A percentile compares a stretch with the other conserved stretches of the same genome.
Conservation (phyloP, 2,113 vertebrate species). For the Brachypodius melanocephalos region DNA sequence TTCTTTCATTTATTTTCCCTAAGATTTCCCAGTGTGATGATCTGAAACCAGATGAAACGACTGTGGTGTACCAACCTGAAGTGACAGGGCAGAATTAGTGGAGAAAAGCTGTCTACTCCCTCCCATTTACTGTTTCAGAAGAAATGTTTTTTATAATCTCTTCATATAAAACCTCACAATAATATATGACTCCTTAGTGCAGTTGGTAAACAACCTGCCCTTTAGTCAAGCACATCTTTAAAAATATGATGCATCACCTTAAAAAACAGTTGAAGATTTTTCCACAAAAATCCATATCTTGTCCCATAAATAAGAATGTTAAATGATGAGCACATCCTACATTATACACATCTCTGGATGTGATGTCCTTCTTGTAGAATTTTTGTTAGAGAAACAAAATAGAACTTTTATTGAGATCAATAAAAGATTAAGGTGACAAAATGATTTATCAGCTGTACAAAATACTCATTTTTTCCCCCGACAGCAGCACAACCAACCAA, state of each 20-base stretch:
- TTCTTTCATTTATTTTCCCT: background rate
- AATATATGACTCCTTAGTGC: conserved; percentile 41
- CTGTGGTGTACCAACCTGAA: background rate
- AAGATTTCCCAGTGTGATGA: background rate
- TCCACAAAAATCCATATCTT: conserved; percentile 47
- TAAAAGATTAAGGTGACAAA: conserved; percentile 82
- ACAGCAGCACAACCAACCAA: conserved; percentile 16
- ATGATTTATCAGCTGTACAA: conserved; percentile 73
- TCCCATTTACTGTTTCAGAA: conserved; percentile 9
- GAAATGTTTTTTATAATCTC: conserved; percentile 40
- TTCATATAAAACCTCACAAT: conserved; percentile 56
- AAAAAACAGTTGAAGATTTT: conserved; percentile 44
- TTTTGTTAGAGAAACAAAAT: conserved; percentile 77
- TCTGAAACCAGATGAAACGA: background rate
- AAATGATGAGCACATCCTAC: conserved; percentile 42
- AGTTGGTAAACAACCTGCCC: conserved; percentile 51
- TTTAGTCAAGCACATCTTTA: conserved; percentile 66
- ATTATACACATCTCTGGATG: conserved; percentile 28
- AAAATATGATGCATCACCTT: conserved; percentile 68
- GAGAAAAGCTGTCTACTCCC: background rate
- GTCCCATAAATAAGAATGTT: conserved; percentile 63
- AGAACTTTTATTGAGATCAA: conserved; percentile 81
- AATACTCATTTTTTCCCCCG: conserved; percentile 66
- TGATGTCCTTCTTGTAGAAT: conserved; percentile 70
- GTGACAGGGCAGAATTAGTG: background rate